These are phyloP conservation scores for Buphagus erythrorhynchus DNA, from an alignment of 2,797 vertebrate genomes.

Conservation along the genomic window DNA sequence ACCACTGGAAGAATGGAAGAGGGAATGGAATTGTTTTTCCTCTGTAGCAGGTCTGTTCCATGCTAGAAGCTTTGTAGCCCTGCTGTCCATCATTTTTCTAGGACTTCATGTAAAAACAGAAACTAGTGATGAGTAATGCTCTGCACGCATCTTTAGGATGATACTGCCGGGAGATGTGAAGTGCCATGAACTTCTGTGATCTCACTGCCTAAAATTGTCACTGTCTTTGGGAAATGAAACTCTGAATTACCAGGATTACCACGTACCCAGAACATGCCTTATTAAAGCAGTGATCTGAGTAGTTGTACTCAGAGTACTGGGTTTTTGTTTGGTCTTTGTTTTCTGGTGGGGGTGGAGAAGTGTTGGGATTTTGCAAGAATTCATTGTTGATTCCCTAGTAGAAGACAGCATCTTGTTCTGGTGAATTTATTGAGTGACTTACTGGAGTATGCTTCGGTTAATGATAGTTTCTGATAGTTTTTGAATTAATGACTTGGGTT, in stretches of 20 bases:
- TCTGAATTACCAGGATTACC: background rate
- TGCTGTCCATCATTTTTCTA: background rate
- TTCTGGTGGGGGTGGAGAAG: fast-evolving
- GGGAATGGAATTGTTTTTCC: background rate
- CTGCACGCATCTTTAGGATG: background rate
- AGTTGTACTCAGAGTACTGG: background rate
- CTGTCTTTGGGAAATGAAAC: background rate
- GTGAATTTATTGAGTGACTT: background rate
- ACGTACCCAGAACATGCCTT: background rate
- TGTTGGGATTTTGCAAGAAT: background rate
- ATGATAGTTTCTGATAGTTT: background rate
- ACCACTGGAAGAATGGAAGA: background rate
- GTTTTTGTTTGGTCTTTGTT: background rate
- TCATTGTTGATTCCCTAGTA: background rate
- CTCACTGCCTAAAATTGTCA: background rate
- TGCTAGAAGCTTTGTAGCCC: background rate
- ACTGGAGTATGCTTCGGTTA: background rate
- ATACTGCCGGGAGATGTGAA: background rate
- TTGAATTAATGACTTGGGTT: background rate
- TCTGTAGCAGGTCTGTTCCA: background rate
- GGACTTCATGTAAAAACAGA: background rate
- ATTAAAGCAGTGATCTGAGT: background rate
- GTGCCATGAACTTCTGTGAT: background rate
- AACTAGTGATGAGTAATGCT: background rate
- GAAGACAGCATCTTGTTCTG: background rate